phyloP scores from a whole-genome alignment of 1,140 invertebrate genomes.

The Eulimnadia texana region DNA sequence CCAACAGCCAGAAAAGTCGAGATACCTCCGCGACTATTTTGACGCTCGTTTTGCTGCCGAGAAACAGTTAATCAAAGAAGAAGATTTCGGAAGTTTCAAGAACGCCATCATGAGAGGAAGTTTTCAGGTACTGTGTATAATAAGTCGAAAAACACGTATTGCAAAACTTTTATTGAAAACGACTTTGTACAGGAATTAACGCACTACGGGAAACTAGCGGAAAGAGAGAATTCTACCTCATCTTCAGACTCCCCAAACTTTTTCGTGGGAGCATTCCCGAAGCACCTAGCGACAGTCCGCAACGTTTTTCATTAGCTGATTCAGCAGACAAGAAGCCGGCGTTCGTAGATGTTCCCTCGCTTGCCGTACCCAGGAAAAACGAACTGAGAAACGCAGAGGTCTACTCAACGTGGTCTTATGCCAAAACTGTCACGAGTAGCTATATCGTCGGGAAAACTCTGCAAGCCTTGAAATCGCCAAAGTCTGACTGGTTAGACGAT shows the following conservation, averaged over 20 bases:
- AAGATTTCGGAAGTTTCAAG: background rate
- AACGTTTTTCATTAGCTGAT: background rate
- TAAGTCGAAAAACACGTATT: no score
- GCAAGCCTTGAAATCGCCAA: background rate
- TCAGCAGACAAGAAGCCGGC: background rate
- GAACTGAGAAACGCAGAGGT: no score
- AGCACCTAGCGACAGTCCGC: background rate
- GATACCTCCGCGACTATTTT: constrained; percentile 5
- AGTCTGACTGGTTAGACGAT: constrained; percentile 20
- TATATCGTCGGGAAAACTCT: constrained; percentile 1
- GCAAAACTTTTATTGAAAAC: background rate
- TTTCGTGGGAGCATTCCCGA: constrained; percentile 9
- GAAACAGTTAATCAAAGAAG: background rate
- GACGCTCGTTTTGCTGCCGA: constrained; percentile 1
- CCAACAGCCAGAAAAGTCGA: constrained; percentile 1
- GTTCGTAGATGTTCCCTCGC: no score
- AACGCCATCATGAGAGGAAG: background rate
- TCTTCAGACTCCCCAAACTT: background rate
- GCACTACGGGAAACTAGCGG: background rate
- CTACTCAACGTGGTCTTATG: no score
- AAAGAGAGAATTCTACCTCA: background rate
- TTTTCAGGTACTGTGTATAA: background rate
- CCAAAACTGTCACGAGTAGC: no score
- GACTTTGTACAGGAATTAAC: background rate
- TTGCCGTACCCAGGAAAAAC: no score